phyloP scores from a whole-genome alignment of 2,888 invertebrate species.

The Conus canariensis region DNA sequence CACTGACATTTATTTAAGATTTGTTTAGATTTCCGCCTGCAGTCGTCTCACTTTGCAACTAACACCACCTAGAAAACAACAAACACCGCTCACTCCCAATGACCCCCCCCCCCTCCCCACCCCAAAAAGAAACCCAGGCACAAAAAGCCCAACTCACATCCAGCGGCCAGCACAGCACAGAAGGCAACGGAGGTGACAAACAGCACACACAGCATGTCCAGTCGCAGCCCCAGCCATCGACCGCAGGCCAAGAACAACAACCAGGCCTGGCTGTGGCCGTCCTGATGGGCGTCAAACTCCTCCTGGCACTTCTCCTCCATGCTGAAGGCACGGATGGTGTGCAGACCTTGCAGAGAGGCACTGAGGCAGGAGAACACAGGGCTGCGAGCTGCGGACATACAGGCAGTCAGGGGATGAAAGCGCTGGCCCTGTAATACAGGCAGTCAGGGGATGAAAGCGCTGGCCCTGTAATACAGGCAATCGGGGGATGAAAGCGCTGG shows the following conservation, averaged over 20 bases:
- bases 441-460: too few species aligned
- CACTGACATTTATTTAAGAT: too few species aligned
- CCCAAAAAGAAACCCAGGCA: background rate
- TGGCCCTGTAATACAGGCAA: too few species aligned
- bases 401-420: too few species aligned
- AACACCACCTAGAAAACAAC: background rate
- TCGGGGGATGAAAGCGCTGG: too few species aligned
- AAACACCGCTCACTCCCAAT: background rate
- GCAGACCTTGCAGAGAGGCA: slow-evolving; percentile 92
- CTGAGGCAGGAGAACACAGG: slow-evolving; percentile 97
- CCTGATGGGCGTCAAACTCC: slow-evolving; percentile 80
- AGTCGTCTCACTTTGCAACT: too few species aligned
- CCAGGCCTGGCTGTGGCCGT: slow-evolving; percentile 93
- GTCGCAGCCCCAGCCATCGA: slow-evolving; percentile 94
- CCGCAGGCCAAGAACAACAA: slow-evolving; percentile 93
- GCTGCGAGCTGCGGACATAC: slow-evolving; percentile 85
- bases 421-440: too few species aligned
- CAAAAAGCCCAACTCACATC: slow-evolving; percentile 67
- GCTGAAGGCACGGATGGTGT: slow-evolving; percentile 93
- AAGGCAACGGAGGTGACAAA: slow-evolving; percentile 93
- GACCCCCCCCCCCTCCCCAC: background rate
- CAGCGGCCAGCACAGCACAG: slow-evolving; percentile 88
- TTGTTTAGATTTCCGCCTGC: too few species aligned
- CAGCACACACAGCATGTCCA: slow-evolving; percentile 92
- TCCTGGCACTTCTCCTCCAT: slow-evolving; percentile 87